Conservation (phyloP, 2,888 invertebrate genomes). For the Caenorhabditis macrosperma region DNA sequence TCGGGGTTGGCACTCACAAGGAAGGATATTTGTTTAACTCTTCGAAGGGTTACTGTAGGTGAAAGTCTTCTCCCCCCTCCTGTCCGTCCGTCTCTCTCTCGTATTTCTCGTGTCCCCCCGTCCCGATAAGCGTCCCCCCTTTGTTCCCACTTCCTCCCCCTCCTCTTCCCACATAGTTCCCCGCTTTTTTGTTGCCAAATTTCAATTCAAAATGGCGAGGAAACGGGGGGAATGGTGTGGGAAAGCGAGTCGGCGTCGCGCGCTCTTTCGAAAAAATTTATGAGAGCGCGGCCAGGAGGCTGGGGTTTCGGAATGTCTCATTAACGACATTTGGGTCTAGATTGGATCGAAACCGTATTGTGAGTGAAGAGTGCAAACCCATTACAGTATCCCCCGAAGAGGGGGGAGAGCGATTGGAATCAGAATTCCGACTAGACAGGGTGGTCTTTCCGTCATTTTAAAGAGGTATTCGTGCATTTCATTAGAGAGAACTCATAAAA, state of each 20-base stretch:
- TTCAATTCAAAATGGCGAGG: not conserved
- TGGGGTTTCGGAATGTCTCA: constrained; percentile 9
- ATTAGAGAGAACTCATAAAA: constrained; percentile 44
- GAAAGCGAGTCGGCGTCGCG: constrained; percentile 4
- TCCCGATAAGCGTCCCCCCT: too few species aligned
- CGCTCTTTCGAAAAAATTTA: constrained; percentile 52
- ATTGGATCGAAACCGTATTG: constrained; percentile 50
- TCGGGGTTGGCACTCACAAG: too few species aligned
- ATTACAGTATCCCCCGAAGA: constrained; percentile 17
- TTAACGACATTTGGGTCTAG: constrained; percentile 26
- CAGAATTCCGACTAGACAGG: not conserved
- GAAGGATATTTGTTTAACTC: too few species aligned
- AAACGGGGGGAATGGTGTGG: too few species aligned
- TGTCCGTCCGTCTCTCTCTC: too few species aligned
- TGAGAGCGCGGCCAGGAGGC: not conserved
- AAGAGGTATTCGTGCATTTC: constrained; percentile 50
- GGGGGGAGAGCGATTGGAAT: not conserved
- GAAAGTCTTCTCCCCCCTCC: too few species aligned
- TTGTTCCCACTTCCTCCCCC: not conserved
- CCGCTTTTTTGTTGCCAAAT: not conserved
- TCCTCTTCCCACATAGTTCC: not conserved
- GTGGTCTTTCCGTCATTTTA: constrained; percentile 47
- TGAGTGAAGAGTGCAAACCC: constrained; percentile 37
- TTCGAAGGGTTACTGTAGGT: too few species aligned
- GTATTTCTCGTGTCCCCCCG: too few species aligned